phyloP scores from a whole-genome alignment of 2,113 vertebrate genomes.

The Balaenoptera acutorostrata region DNA sequence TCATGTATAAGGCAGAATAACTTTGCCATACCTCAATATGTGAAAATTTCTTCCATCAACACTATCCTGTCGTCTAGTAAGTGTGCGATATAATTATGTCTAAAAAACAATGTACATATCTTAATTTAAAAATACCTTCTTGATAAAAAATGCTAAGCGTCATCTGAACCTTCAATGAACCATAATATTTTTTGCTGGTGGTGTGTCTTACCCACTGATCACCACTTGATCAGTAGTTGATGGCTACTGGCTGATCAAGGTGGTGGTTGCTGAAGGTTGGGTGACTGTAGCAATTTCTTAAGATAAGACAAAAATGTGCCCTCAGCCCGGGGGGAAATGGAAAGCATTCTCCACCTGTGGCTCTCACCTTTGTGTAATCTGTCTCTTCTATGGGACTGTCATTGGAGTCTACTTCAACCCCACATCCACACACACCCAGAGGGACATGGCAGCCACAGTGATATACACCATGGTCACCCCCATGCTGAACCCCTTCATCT shows the following conservation, averaged over 20 bases:
- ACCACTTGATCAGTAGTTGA: neutral
- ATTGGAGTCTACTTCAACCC: slow-evolving; percentile 50
- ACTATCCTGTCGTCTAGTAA: neutral
- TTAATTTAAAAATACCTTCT: neutral
- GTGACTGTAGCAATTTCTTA: neutral
- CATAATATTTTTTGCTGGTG: neutral
- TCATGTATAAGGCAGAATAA: neutral
- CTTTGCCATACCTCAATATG: neutral
- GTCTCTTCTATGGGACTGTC: slow-evolving; percentile 17
- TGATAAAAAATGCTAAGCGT: neutral
- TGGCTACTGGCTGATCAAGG: neutral
- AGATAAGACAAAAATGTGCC: neutral
- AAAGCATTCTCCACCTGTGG: slow-evolving; percentile 54
- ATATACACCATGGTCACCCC: neutral
- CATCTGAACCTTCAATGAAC: neutral
- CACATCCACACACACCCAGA: neutral
- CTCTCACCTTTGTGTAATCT: neutral
- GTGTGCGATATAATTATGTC: neutral
- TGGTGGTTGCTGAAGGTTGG: neutral
- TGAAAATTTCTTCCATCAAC: neutral
- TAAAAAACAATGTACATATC: neutral
- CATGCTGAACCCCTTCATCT: neutral
- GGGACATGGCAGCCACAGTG: neutral
- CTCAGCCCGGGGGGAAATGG: neutral
- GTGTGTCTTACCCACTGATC: neutral